phyloP scores from a whole-genome alignment of 2,797 vertebrate species.

The Dallia pectoralis region DNA sequence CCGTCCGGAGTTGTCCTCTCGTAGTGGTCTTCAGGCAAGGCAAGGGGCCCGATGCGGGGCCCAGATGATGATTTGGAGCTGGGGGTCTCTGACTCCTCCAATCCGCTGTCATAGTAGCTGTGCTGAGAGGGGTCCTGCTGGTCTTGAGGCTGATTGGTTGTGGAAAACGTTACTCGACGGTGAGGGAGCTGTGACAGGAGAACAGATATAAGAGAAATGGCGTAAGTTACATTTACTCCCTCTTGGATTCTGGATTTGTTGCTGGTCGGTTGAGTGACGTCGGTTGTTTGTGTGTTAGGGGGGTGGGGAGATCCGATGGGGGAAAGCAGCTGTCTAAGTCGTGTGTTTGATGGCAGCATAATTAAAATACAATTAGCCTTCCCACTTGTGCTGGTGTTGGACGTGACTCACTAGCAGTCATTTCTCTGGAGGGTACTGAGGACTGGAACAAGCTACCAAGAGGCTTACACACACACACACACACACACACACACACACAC shows the following conservation, averaged over 20 bases:
- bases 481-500: slow-evolving; percentile 30
- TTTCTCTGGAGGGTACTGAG: slow-evolving; percentile 25
- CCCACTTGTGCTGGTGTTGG: slow-evolving; percentile 38
- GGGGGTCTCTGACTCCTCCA: slow-evolving; percentile 98
- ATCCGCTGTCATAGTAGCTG: slow-evolving; percentile 97
- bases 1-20: slow-evolving; percentile 98
- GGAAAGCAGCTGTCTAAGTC: slow-evolving; percentile 42
- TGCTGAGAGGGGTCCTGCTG: slow-evolving; percentile 97
- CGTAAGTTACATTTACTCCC: background rate
- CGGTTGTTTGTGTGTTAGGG: slow-evolving; percentile 2
- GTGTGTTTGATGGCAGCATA: slow-evolving; percentile 56
- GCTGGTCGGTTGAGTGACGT: background rate
- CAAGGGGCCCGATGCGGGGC: slow-evolving; percentile 92
- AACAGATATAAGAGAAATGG: slow-evolving; percentile 9
- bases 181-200: slow-evolving; percentile 84
- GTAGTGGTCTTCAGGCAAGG: slow-evolving; percentile 97
- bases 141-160: slow-evolving; percentile 94
- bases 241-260: background rate
- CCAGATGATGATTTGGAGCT: slow-evolving; percentile 98
- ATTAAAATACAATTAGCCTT: slow-evolving; percentile 69
- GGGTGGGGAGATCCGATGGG: background rate
- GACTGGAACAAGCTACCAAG: slow-evolving; percentile 12
- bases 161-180: slow-evolving; percentile 98
- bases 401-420: slow-evolving; percentile 22
- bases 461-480: slow-evolving; percentile 19